phyloP scores from a whole-genome alignment of 1,140 invertebrate genomes.

The Drosophila parvula region DNA sequence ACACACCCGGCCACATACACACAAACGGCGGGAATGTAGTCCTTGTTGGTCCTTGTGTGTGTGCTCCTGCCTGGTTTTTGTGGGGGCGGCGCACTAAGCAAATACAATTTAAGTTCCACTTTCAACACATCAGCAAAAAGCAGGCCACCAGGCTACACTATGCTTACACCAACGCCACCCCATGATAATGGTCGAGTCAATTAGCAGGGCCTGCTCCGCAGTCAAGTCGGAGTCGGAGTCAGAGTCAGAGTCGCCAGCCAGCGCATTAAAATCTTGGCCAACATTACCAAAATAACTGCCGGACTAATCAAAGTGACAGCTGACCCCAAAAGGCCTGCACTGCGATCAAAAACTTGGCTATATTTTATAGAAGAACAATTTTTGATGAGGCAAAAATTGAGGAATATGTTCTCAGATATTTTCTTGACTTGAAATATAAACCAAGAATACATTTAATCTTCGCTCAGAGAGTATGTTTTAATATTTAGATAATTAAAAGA shows the following conservation, averaged over 20 bases:
- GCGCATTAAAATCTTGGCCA: constrained; percentile 55
- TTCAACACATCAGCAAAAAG: constrained; percentile 73
- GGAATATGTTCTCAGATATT: not conserved
- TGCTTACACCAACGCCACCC: constrained; percentile 1
- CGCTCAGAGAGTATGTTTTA: no score
- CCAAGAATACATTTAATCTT: no score
- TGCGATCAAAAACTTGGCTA: not conserved
- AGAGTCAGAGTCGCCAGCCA: constrained; percentile 19
- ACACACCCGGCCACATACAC: constrained; percentile 4
- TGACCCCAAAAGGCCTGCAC: constrained; percentile 21
- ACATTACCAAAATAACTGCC: constrained; percentile 42
- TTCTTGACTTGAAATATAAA: not conserved
- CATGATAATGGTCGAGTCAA: constrained; percentile 68
- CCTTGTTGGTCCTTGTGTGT: not conserved
- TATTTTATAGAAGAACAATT: not conserved
- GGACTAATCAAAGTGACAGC: constrained; percentile 68
- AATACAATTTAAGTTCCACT: constrained; percentile 83
- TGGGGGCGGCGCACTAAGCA: constrained; percentile 61
- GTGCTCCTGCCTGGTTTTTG: constrained; percentile 4
- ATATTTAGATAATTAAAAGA: no score
- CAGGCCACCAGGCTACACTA: constrained; percentile 16
- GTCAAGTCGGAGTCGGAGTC: not conserved
- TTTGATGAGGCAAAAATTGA: no score
- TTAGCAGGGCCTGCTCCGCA: constrained; percentile 52
- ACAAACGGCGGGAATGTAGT: not conserved